Evolutionary conservation across 2,888 invertebrate genomes (phyloP), one percentile per base, ranked within the genome.

Genomic region (Drosophila merina): DNA sequence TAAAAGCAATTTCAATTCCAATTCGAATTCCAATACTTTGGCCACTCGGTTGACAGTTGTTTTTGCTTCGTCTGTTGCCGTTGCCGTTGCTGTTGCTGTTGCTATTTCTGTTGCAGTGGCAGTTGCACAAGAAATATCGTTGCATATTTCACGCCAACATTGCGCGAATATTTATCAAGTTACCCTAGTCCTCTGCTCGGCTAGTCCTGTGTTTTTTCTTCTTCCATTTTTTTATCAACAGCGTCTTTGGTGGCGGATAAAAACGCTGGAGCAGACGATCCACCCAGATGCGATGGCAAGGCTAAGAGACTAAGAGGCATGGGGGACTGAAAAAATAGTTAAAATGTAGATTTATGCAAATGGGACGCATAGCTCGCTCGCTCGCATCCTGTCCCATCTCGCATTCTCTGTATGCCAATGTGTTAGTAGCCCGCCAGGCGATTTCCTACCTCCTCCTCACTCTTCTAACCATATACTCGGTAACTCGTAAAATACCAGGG

Each of bases 341-440:
- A 69, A 79, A 86, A 84, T 84, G 86, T 75, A 83, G 88, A 88
- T 84, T 82, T 77, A 84, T 85, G 84, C 86, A 88, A 86, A 86
- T 77, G 72, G 58, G 36, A 49, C 72, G 63, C 54, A 68, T 56
- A 62, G 72, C 60, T 57, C 31, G 42, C 56, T 50, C 52, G 52
- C 71, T 78, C 57, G 57, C 69, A 81, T 76, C 70, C 73, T 77
- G 64, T 68, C 66, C 52, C 60, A 67, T 49, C 63, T 56, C 64
- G 48, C 52, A 69, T 59, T 69, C 77, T 51, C 62, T 59, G 33
- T 72, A 49, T 76, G 64, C 57, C 72, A 55, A 62, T 77, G 68
- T 70, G 73, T 57, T 73, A 66, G 75, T 72, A 59, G 55, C 58
- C 66, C 72, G 73, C 72, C 66, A 70, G 70, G 70, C 72, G 26